Evolutionary conservation across 2,113 vertebrate species (phyloP).

Genomic region (Geococcyx californianus): DNA sequence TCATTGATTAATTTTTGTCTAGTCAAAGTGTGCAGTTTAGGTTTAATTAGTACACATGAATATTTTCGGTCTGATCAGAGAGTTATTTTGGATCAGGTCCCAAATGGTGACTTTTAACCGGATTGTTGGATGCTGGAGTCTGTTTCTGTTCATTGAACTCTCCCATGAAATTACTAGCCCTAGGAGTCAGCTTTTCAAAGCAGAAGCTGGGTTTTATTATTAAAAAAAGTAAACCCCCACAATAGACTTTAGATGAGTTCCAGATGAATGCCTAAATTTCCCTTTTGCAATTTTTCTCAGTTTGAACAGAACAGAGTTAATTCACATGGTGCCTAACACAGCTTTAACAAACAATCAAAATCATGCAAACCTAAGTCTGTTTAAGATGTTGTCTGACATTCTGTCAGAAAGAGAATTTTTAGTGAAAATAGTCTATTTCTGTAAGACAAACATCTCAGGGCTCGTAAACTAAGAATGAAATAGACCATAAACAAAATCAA

Average conservation of each 20-base stretch:
- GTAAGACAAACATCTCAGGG: background rate
- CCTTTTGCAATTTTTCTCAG: background rate
- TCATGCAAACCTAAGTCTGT: background rate
- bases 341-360: background rate
- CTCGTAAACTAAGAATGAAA: background rate
- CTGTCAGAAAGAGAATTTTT: background rate
- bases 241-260: background rate
- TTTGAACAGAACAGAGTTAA: background rate
- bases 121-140: background rate
- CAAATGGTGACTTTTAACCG: background rate
- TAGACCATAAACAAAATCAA: background rate
- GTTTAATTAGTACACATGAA: background rate
- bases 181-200: background rate
- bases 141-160: background rate
- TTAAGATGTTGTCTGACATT: background rate
- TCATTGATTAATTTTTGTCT: background rate
- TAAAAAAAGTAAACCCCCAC: background rate
- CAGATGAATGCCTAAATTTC: background rate
- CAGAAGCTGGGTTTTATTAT: background rate
- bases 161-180: background rate
- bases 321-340: background rate
- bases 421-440: background rate
- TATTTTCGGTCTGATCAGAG: background rate
- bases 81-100: background rate
- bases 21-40: background rate